A percentile compares a stretch with the other conserved stretches of the same genome.
phyloP scores from a whole-genome alignment of 2,888 invertebrate species.

The Cyclophora punctaria region DNA sequence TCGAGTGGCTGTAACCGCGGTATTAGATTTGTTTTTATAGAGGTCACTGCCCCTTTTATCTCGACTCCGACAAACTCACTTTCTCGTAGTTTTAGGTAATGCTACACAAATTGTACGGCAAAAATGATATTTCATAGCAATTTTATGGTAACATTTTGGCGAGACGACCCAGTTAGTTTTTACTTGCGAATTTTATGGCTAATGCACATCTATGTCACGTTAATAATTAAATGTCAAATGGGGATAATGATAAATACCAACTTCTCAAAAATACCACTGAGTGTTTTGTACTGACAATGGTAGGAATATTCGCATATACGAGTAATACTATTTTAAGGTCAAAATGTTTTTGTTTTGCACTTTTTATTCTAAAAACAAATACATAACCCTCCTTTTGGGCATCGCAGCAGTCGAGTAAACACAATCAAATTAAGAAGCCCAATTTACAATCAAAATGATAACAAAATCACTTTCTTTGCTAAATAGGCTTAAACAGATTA shows the following conservation, averaged over 20 bases:
- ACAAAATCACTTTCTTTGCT: no score
- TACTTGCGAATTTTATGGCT: constrained; percentile 30
- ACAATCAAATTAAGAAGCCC: no score
- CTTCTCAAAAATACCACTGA: no score
- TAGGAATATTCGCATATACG: no score
- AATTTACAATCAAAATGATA: no score
- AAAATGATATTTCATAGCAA: neutral
- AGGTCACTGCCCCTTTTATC: constrained; percentile 13
- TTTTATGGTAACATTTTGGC: constrained; percentile 1
- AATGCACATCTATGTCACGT: constrained; percentile 23
- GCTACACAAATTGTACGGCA: neutral
- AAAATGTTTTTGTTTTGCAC: no score
- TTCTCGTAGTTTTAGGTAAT: neutral
- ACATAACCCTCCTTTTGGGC: no score
- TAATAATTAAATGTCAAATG: neutral
- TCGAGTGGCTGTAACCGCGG: constrained; percentile 11
- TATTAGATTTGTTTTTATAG: constrained; percentile 11
- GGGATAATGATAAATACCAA: neutral
- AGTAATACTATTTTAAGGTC: no score
- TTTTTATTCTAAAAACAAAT: no score
- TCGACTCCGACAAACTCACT: constrained; percentile 1
- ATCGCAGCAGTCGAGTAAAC: no score
- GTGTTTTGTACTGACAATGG: no score
- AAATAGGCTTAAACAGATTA: no score
- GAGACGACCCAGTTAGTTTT: constrained; percentile 7